Evolutionary conservation across 2,113 vertebrate genomes (phyloP).

Genomic region (Leptobrachium ailaonicum): DNA sequence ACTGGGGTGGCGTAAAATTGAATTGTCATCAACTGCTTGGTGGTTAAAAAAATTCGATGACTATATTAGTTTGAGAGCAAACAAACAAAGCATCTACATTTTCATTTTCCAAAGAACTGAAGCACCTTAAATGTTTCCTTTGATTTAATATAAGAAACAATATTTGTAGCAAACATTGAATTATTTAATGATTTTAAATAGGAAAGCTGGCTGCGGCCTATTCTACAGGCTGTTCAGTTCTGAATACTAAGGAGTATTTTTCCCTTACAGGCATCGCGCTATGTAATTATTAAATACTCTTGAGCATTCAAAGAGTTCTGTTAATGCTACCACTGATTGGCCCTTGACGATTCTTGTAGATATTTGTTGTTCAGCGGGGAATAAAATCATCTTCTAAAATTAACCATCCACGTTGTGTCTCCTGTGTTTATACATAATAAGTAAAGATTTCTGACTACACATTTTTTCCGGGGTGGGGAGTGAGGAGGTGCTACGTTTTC

Average conservation of each 20-base stretch:
- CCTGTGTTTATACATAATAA: conserved; percentile 53
- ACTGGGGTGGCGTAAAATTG: no score
- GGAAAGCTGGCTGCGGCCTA: background rate
- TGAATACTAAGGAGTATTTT: conserved; percentile 25
- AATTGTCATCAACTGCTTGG: no score
- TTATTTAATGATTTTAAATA: conserved; percentile 26
- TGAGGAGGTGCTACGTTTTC: conserved; percentile 11
- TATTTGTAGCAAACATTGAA: conserved; percentile 32
- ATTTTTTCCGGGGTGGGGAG: conserved; percentile 38
- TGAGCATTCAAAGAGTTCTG: conserved; percentile 55
- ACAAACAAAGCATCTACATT: background rate
- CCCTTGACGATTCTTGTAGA: conserved; percentile 59
- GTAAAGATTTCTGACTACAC: conserved; percentile 49
- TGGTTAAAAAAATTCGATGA: background rate
- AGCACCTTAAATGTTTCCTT: background rate
- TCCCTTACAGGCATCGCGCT: conserved; percentile 58
- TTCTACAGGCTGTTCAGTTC: conserved; percentile 3
- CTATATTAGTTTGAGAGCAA: background rate
- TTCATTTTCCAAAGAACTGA: background rate
- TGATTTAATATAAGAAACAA: conserved; percentile 13
- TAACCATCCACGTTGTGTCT: conserved; percentile 57
- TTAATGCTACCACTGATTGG: conserved; percentile 61
- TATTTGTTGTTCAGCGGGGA: conserved; percentile 67
- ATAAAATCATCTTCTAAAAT: conserved; percentile 76
- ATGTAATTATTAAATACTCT: conserved; percentile 60